Base-by-base conservation (phyloP, 2,888 invertebrate genomes). In the Pardosa pseudoannulata region DNA sequence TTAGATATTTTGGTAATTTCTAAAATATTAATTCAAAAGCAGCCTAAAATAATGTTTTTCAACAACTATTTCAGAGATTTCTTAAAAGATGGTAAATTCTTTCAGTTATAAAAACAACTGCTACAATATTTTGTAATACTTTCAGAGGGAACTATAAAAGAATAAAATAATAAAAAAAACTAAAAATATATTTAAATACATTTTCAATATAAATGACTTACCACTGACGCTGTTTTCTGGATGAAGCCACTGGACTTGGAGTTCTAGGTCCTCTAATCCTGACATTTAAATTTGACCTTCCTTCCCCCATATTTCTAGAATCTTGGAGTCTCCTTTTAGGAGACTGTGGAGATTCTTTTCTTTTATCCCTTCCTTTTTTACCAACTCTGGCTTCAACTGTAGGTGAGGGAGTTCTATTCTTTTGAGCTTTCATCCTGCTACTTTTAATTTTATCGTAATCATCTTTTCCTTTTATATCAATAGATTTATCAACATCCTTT, bases 181-280 rank as follows among this genome's bases (percentile, higher is more conserved):
- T 56, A 19, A 56, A 3, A 64, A 39, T 39, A 19, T 64, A 64
- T 28, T 39, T 62, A 16, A 65, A 27, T 27, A 27, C 36, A 75
- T 7, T 56, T 56, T 23, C 16, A 56, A 3, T 56, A 6, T 6
- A 56, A 19, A 5, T 6, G 13, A 56, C 64, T 75, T 29, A 87
- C 87, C 81, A 81, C 27, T 82, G 78, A n/a, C 87, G 78, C 39
- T 81, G 81, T n/a, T 87, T 87, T 56, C 87, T 64, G 19, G 62
- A 23, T 9, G 86, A 92, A 91, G 0, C 93, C 92, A 16, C 92
- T 91, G 0, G 93, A 93, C 89, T 94, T 94, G 2, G 87, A 23
- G 83, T 88, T 74, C 73, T 70, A 11, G 85, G 94, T 94, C 89
- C 94, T 94, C 0, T 94, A 94, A 79, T 94, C 94, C 13, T 89